Evolutionary conservation across 2,888 invertebrate species (phyloP), one percentile per base, ranked within the genome.

Genomic region (Temnothorax unifasciatus): DNA sequence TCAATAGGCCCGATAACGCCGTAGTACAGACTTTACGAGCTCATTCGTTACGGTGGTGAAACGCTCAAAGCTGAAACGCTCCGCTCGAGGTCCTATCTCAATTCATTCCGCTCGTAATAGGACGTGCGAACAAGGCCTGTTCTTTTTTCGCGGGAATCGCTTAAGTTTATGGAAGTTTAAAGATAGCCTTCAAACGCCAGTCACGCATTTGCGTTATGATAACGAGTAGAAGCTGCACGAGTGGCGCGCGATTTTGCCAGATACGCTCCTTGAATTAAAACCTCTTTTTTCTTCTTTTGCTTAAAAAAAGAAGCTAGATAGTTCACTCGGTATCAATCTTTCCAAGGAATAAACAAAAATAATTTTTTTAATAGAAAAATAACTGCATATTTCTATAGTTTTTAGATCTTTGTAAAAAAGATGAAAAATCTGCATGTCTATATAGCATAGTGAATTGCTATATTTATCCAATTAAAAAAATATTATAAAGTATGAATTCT

Each of bases 141-240:
- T 84, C 83, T 73, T 85, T 89, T 90, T 88, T 87, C 77, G 21
- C 85, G 69, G 68, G 63, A 83, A 57, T 71, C 64, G 68, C 81
- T 68, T 82, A 73, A 76, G 57, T 88, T 90, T 90, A 87, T 90
- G 88, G 82, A 83, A 90, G 79, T 88, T 89, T 85, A 90, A 90
- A 85, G 81, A 88, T 86, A 88, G 85, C 74, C 84, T 85, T 87
- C 73, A 47, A 29, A 47, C 18, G 82, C 76, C 82, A 76, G 69
- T 68, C 66, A 34, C 59, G 74, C 77, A 73, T 85, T 85, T 86
- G 76, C 81, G 69, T 84, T 84, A 76, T 77, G 89, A 87, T 89
- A 90, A 90, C 84, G 86, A 86, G 83, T 75, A 82, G 87, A 88
- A 87, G 81, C 76, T 82, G 74, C 68, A 76, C 64, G 66, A 41